Percentiles rank a stretch among this genome's conserved stretches.
Conservation (phyloP, 2,797 vertebrate species). For the Podarcis siculus region DNA sequence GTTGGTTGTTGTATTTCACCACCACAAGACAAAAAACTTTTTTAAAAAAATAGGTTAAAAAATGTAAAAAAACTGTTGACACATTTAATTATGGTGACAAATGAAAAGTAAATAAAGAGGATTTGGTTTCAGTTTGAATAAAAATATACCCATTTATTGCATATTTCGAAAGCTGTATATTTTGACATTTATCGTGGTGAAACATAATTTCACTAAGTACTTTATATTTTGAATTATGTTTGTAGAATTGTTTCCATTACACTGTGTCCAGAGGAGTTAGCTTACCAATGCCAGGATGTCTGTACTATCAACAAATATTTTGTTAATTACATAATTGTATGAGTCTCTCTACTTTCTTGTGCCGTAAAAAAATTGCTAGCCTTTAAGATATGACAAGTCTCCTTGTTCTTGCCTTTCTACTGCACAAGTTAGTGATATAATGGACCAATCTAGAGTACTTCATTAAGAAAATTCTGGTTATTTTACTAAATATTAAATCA, state of each 20-base stretch:
- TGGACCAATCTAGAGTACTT: slow-evolving; percentile 50
- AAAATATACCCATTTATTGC: slow-evolving; percentile 41
- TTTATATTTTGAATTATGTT: slow-evolving; percentile 42
- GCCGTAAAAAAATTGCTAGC: too few relatives aligned
- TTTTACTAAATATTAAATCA: background rate
- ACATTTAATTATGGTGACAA: slow-evolving; percentile 38
- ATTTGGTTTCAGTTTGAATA: slow-evolving; percentile 47
- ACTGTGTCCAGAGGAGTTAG: too few relatives aligned
- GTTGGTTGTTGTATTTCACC: slow-evolving; percentile 32
- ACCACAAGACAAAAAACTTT: slow-evolving; percentile 31
- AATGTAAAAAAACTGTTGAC: background rate
- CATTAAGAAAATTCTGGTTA: background rate
- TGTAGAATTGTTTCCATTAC: background rate
- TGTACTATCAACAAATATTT: too few relatives aligned
- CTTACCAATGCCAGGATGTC: too few relatives aligned
- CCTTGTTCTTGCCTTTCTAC: slow-evolving; percentile 38
- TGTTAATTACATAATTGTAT: too few relatives aligned
- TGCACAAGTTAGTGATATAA: slow-evolving; percentile 41
- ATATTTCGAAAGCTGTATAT: slow-evolving; percentile 40
- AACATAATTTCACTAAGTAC: slow-evolving; percentile 21
- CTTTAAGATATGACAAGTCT: too few relatives aligned
- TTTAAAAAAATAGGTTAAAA: background rate
- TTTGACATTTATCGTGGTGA: slow-evolving; percentile 31
- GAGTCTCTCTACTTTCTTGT: too few relatives aligned
- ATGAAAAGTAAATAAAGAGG: slow-evolving; percentile 30